Base-by-base conservation (phyloP, 2,113 vertebrate genomes). In the Nycticorax nycticorax region DNA sequence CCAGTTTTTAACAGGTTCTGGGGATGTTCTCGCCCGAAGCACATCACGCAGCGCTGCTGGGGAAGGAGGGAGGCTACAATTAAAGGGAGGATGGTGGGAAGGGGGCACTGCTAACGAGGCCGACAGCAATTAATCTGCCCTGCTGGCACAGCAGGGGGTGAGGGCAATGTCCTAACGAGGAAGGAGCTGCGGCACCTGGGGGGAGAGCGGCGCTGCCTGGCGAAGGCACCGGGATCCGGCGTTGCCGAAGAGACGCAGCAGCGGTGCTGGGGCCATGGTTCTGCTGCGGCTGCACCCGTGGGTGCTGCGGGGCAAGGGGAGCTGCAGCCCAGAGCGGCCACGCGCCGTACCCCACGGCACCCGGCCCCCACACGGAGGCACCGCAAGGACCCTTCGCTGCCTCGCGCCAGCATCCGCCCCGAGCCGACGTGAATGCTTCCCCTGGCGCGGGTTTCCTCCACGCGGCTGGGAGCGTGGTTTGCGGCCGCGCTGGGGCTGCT, bases 401-500 rank as follows among this genome's bases (percentile, higher is more conserved):
- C 63, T 69, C 33, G 1, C 18, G 17, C 14, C 79, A 18, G n/a
- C 60, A 59, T 6, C 52, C 35, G 3, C 35, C 35, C 43, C 4
- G 5, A 73, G 76, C 52, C 59, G 75, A 63, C n/a, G 11, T 48
- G 10, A 11, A 33, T 2, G 33, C 37, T 72, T 45, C 28, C 24
- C 20, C 17, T 5, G n/a, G 53, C 1, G 1, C 22, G 21, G 43
- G 72, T 18, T 26, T 67, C 67, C 60, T 68, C 47, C 33, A 3
- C 10, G 8, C 17, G n/a, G n/a, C 32, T 33, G 17, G 71, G 78
- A 20, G 1, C 3, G 79, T 4, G 53, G 55, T 23, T 39, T 30
- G 81, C 59, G 32, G 73, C 14, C 4, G 9, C 0, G 1, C 7
- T 0, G 27, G 56, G 14, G 26, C 50, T 19, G 18, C 43, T 48